Conservation (phyloP, 1,140 invertebrate species). For the Anastatus disparis region DNA sequence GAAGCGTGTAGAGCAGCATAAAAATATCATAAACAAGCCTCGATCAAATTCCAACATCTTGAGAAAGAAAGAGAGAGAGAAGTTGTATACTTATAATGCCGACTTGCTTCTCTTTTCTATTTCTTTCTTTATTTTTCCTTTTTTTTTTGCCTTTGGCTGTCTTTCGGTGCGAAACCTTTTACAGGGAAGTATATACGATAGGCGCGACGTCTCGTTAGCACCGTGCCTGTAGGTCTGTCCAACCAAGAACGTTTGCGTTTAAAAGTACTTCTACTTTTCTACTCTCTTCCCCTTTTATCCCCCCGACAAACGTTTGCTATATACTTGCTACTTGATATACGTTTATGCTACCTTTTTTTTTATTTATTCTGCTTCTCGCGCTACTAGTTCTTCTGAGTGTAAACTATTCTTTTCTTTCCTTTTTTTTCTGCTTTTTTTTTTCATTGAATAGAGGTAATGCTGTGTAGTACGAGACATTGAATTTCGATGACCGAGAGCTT, state of each 20-base stretch:
- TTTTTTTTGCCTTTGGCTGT: constrained; percentile 25
- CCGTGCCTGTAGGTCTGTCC: constrained; percentile 41
- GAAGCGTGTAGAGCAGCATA: constrained; percentile 32
- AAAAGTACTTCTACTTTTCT: constrained; percentile 7
- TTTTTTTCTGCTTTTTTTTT: no score
- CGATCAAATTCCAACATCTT: constrained; percentile 41
- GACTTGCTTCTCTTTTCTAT: not conserved
- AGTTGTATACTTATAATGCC: no score
- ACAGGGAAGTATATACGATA: constrained; percentile 16
- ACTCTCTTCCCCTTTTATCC: not conserved
- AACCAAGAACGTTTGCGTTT: constrained; percentile 28
- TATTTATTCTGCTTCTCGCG: not conserved
- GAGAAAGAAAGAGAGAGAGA: no score
- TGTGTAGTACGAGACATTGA: no score
- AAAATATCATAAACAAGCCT: constrained; percentile 41
- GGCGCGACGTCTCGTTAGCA: constrained; percentile 43
- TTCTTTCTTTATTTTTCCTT: not conserved
- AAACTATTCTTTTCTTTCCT: not conserved
- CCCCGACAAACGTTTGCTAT: no score
- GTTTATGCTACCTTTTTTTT: not conserved
- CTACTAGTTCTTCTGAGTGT: not conserved
- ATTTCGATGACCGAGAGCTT: no score
- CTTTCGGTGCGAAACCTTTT: constrained; percentile 25
- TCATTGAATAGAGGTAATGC: no score
- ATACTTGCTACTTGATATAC: not conserved